These are phyloP conservation scores for Guaruba guarouba DNA, from an alignment of 2,113 vertebrate species.

Conservation along the genomic window DNA sequence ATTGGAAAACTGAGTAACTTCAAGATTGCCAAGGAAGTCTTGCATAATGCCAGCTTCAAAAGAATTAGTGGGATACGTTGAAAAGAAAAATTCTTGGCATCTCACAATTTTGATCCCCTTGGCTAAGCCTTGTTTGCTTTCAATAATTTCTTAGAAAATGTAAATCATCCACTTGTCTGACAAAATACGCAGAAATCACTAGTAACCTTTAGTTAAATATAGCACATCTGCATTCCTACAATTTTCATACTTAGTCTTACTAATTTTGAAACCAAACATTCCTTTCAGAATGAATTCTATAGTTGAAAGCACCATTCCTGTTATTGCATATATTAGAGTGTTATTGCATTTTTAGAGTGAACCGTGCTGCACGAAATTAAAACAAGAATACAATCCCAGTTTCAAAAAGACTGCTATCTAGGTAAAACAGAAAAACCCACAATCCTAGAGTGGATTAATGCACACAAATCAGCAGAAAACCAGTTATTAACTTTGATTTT, in stretches of 20 bases:
- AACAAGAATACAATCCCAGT: background rate
- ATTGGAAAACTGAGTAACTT: background rate
- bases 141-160: background rate
- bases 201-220: background rate
- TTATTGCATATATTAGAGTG: background rate
- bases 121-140: background rate
- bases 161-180: background rate
- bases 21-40: background rate
- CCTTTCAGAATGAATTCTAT: background rate
- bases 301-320: background rate
- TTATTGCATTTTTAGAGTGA: background rate
- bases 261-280: background rate
- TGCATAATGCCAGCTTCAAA: background rate
- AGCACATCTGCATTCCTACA: background rate
- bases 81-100: slow-evolving; percentile 11
- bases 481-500: background rate
- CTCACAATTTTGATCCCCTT: background rate
- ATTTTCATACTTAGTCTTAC: background rate
- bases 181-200: background rate
- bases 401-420: background rate
- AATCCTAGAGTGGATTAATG: background rate
- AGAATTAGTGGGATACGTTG: background rate
- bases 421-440: background rate
- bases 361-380: background rate
- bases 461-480: background rate